Conservation (phyloP, 2,113 vertebrate species). For the Solea senegalensis region DNA sequence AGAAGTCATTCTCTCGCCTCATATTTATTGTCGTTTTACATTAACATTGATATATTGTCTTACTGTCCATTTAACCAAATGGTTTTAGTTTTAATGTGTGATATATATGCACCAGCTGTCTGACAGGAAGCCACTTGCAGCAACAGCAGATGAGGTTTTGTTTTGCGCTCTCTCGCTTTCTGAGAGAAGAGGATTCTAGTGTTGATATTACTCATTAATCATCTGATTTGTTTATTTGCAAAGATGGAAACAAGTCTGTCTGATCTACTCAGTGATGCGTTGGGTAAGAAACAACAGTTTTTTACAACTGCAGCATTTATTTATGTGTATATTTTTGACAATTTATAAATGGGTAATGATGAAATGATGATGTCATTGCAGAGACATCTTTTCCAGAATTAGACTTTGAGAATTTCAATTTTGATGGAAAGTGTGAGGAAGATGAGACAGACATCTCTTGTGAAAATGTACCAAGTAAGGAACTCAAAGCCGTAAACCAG, state of each 20-base stretch:
- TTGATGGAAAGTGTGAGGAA: slow-evolving; percentile 47
- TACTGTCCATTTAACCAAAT: background rate
- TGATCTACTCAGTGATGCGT: slow-evolving; percentile 67
- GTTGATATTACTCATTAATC: background rate
- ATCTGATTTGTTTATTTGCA: slow-evolving; percentile 12
- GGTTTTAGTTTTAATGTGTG: background rate
- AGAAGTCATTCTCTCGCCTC: background rate
- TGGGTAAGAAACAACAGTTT: slow-evolving; percentile 67
- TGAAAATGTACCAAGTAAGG: slow-evolving; percentile 25
- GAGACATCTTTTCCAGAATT: slow-evolving; percentile 61
- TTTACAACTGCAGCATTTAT: background rate
- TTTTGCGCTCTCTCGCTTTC: slow-evolving; percentile 49
- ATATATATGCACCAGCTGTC: slow-evolving; percentile 26
- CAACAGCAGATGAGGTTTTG: slow-evolving; percentile 43
- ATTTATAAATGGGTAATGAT: background rate
- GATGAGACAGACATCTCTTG: background rate
- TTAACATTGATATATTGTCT: background rate
- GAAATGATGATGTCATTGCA: slow-evolving; percentile 38
- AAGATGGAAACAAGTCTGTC: slow-evolving; percentile 74
- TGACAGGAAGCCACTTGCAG: slow-evolving; percentile 69
- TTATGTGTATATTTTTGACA: background rate
- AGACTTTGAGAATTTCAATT: slow-evolving; percentile 70
- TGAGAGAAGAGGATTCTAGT: slow-evolving; percentile 17
- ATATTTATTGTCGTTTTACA: slow-evolving; percentile 3
- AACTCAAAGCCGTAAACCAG: slow-evolving; percentile 41